Evolutionary conservation across 2,888 invertebrate genomes (phyloP).

Genomic region (Megalurothrips usitatus): DNA sequence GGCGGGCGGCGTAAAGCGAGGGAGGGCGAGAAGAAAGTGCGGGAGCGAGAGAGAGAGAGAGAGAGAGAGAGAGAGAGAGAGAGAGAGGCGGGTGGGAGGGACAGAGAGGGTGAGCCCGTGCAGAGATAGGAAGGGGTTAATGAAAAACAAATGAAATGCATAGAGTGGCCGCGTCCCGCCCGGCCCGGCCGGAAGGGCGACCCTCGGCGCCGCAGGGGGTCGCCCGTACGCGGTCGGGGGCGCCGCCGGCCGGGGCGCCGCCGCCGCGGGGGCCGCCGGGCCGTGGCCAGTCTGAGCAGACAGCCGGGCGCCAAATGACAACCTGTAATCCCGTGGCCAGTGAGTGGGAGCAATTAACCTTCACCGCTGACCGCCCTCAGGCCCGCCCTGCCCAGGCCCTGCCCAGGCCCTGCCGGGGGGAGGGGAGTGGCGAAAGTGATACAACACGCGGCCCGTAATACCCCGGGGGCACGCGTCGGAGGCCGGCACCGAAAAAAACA

Average conservation of each 20-base stretch:
- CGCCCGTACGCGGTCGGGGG: not conserved
- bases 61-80: not conserved
- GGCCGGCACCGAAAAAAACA: too few relatives aligned
- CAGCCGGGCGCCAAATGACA: not conserved
- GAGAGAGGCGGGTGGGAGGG: not conserved
- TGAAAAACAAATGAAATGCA: conserved; percentile 27
- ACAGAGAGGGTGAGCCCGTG: not conserved
- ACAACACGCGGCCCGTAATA: too few relatives aligned
- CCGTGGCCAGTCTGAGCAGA: too few relatives aligned
- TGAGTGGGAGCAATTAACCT: not conserved
- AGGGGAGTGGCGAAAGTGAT: too few relatives aligned
- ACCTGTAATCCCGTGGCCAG: not conserved
- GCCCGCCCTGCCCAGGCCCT: too few relatives aligned
- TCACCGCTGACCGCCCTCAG: too few relatives aligned
- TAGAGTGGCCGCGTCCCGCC: not conserved
- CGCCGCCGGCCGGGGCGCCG: not conserved
- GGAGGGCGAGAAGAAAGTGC: not conserved
- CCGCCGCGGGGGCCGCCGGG: not conserved
- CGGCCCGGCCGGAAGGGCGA: not conserved
- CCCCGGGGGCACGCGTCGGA: too few relatives aligned
- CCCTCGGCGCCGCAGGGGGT: not conserved
- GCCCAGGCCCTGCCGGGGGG: too few relatives aligned
- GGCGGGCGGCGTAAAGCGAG: too few relatives aligned
- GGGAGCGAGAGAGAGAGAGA: conserved; percentile 5
- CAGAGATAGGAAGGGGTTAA: conserved; percentile 3